These are phyloP conservation scores for Saturnia japonica DNA, from an alignment of 2,888 invertebrate genomes.

Conservation along the genomic window DNA sequence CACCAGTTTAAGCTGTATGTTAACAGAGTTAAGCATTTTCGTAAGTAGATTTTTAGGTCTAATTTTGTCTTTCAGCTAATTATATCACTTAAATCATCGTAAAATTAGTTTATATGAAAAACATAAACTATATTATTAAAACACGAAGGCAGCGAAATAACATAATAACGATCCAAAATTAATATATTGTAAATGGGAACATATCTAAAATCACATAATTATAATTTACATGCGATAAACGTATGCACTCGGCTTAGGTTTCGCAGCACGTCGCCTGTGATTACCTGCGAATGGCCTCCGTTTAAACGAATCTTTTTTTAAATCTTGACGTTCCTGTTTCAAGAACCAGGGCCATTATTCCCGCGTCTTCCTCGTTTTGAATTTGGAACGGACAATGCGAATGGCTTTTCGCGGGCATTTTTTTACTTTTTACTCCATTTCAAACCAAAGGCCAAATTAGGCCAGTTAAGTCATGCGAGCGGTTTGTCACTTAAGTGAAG, in stretches of 20 bases:
- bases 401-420: constrained; percentile 55
- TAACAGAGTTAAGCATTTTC: no score
- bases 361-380: constrained; percentile 77
- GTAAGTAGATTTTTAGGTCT: no score
- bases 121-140: not conserved
- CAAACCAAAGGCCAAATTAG: constrained; percentile 56
- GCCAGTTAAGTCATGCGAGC: constrained; percentile 62
- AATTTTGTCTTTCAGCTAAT: no score
- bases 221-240: constrained; percentile 4
- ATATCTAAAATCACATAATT: constrained; percentile 1
- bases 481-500: constrained; percentile 67
- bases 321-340: constrained; percentile 77
- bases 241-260: constrained; percentile 38
- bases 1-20: no score
- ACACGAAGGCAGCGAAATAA: not conserved
- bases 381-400: constrained; percentile 75
- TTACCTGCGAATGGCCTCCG: constrained; percentile 79
- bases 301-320: constrained; percentile 74
- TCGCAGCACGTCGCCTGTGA: constrained; percentile 71
- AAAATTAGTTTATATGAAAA: not conserved
- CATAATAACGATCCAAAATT: not conserved
- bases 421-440: constrained; percentile 39
- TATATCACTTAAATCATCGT: no score
- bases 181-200: not conserved
- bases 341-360: constrained; percentile 74